Evolutionary conservation across 2,113 vertebrate species (phyloP).

Genomic region (Pedionomus torquatus): DNA sequence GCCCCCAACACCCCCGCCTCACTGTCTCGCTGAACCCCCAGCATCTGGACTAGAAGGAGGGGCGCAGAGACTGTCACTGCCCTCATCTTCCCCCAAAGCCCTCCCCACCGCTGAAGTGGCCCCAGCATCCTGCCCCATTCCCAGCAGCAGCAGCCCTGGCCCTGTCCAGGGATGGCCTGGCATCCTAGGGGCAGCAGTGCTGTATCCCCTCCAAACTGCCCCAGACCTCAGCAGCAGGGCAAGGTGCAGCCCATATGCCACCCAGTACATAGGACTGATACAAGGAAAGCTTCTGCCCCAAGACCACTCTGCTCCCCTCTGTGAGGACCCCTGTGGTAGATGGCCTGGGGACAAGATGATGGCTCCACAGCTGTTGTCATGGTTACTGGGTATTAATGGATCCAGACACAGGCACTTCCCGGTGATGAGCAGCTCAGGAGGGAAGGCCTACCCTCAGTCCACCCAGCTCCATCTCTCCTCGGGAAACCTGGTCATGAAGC

Average conservation of each 20-base stretch:
- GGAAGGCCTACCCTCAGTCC: not conserved
- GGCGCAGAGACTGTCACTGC: not conserved
- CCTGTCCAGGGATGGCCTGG: not conserved
- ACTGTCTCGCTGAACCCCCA: conserved; percentile 6
- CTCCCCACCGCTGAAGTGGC: not conserved
- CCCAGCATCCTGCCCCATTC: not conserved
- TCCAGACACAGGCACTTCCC: not conserved
- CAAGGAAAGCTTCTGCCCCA: not conserved
- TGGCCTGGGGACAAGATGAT: conserved; percentile 51
- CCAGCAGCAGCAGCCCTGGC: not conserved
- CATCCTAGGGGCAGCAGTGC: rapidly evolving
- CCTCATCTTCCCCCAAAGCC: not conserved
- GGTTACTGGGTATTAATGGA: conserved; percentile 45
- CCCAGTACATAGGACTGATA: rapidly evolving
- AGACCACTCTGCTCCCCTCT: not conserved
- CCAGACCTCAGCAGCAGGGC: rapidly evolving
- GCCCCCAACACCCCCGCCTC: conserved; percentile 6
- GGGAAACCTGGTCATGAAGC: not conserved
- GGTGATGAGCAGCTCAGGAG: not conserved
- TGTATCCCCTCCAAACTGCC: not conserved
- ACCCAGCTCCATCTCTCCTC: not conserved
- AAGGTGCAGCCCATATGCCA: not conserved
- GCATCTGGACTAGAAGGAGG: not conserved
- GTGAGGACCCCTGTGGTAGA: not conserved
- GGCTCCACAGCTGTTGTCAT: conserved; percentile 43